Evolutionary conservation across 2,113 vertebrate genomes (phyloP), one percentile per base, ranked within the genome.

Genomic region (Gorsachius goisagi): DNA sequence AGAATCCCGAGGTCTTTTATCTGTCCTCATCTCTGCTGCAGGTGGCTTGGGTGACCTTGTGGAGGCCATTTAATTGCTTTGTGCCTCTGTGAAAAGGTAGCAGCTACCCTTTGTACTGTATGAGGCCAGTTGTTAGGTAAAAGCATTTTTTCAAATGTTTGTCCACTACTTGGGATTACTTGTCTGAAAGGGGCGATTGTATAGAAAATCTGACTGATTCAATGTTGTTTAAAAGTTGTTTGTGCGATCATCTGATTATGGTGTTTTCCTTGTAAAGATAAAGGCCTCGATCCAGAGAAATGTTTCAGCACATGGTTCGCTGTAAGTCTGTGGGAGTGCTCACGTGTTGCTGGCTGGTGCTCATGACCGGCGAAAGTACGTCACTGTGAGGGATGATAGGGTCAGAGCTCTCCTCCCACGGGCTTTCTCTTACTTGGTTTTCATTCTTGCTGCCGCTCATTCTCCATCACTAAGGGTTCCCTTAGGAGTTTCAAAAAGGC

Each of bases 1-100:
- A 85, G 82, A 26, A 64, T 58, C 41, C 85, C 52, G 21, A 88
- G 63, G 79, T 24, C 28, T 85, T 84, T 52, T 24, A 49, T 44
- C 45, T 56, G 58, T 8, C 59, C 71, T 55, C 66, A 62, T 52
- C 80, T 56, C 47, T 5, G 33, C 73, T 78, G 87, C 66, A 26
- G 50, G 47, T 66, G 88, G 64, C 83, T 53, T 15, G 23, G 60
- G 76, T 76, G 93, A 84, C 90, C 88, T 68, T 81, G 68, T 23
- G 21, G 58, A 13, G 17, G 76, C 60, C 50, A 4, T 35, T 58
- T 6, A 5, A 32, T 28, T 22, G 56, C 56, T 55, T 3, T 2
- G 81, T 18, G 73, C 77, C 56, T 28, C 83, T 28, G 47, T 10
- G 69, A 32, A 8, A 13, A 76, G 82, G 88, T 78, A 7, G 58